phyloP scores from a whole-genome alignment of 1,140 invertebrate genomes.

The Oryzaephilus surinamensis region DNA sequence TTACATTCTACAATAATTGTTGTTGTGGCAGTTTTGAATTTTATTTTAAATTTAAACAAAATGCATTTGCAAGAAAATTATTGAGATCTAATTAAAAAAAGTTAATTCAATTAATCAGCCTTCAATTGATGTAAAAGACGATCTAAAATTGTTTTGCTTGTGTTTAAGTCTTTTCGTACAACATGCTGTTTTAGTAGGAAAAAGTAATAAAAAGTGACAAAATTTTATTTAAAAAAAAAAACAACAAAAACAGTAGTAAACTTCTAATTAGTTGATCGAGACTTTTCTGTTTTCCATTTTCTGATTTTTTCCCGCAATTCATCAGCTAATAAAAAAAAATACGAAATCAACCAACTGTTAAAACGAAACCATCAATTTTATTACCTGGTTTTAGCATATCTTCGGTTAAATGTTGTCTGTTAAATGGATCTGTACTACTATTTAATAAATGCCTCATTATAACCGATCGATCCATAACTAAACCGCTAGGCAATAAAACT shows the following conservation, averaged over 20 bases:
- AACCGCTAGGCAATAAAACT: conserved; percentile 85
- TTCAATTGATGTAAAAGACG: no score
- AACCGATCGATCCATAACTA: conserved; percentile 89
- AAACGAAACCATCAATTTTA: not conserved
- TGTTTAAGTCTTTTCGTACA: no score
- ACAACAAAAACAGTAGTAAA: conserved; percentile 11
- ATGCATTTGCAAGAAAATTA: no score
- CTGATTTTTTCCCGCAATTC: conserved; percentile 30
- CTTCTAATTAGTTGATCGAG: conserved; percentile 16
- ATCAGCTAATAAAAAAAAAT: conserved; percentile 19
- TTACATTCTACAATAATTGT: no score
- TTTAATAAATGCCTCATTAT: conserved; percentile 92
- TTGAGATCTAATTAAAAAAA: no score
- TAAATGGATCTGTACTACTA: conserved; percentile 95
- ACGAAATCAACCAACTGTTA: not conserved
- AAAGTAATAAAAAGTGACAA: no score
- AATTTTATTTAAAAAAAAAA: conserved; percentile 9
- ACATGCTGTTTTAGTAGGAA: no score
- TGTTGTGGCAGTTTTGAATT: no score
- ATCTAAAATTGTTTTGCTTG: no score
- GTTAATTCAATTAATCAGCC: no score
- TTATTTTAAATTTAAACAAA: conserved; percentile 2
- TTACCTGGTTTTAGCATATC: conserved; percentile 71
- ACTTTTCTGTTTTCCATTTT: conserved; percentile 30
- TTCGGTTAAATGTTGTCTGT: conserved; percentile 82